Conservation (phyloP, 2,888 invertebrate species). For the Agriopis leucophaearia region DNA sequence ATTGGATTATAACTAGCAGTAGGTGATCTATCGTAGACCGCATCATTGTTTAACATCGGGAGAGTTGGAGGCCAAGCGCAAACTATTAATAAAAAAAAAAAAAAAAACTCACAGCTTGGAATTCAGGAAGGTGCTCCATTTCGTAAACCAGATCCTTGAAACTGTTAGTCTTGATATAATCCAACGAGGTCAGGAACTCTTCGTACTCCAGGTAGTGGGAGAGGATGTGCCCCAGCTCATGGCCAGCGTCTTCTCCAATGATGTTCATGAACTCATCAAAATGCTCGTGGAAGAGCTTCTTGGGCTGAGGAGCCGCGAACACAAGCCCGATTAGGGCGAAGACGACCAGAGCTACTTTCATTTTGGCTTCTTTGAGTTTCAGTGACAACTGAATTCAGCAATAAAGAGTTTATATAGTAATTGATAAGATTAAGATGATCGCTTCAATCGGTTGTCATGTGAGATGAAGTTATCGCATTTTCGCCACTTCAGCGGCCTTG, state of each 20-base stretch:
- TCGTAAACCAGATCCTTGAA: conserved; percentile 69
- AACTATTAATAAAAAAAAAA: too few species aligned
- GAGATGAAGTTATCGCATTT: conserved; percentile 37
- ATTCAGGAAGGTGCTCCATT: conserved; percentile 73
- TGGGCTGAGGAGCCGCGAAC: conserved; percentile 64
- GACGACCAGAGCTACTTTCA: conserved; percentile 62
- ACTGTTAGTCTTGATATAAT: conserved; percentile 61
- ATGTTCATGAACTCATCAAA: conserved; percentile 67
- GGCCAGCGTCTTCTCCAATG: conserved; percentile 56
- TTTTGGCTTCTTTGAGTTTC: conserved; percentile 45
- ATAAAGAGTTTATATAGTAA: conserved; percentile 51
- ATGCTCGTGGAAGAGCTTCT: conserved; percentile 72
- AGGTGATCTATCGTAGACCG: too few species aligned
- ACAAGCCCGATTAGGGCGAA: conserved; percentile 59
- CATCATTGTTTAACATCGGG: too few species aligned
- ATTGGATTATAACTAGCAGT: too few species aligned
- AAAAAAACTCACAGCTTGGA: conserved; percentile 65
- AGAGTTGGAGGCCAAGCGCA: background rate
- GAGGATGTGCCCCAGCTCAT: conserved; percentile 53
- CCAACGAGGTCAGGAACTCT: conserved; percentile 60
- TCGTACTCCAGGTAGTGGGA: conserved; percentile 64
- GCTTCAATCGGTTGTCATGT: conserved; percentile 39
- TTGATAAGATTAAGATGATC: conserved; percentile 39
- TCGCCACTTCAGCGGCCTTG: conserved; percentile 14
- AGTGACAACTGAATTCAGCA: conserved; percentile 14